These are phyloP conservation scores for Lucifuga dentata DNA, from an alignment of 2,113 vertebrate genomes.

Conservation along the genomic window DNA sequence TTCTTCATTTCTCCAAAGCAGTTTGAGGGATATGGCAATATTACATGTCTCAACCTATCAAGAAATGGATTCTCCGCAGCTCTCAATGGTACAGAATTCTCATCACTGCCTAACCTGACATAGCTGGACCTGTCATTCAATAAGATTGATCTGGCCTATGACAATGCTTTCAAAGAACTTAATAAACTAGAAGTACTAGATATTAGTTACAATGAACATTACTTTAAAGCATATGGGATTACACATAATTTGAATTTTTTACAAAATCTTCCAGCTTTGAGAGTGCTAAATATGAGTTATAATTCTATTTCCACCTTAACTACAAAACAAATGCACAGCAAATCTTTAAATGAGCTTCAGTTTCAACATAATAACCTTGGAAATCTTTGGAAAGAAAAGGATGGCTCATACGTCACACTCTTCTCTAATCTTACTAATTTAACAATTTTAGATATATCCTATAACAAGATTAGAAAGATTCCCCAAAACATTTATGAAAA, in stretches of 20 bases:
- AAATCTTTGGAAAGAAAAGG: conserved; percentile 77
- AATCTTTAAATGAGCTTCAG: conserved; percentile 80
- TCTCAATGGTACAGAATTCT: conserved; percentile 80
- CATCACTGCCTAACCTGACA: conserved; percentile 70
- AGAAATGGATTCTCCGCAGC: conserved; percentile 79
- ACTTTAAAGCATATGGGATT: conserved; percentile 83
- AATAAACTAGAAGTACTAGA: conserved; percentile 79
- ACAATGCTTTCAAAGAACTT: conserved; percentile 74
- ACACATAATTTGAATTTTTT: conserved; percentile 82
- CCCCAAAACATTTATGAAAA: conserved; percentile 58
- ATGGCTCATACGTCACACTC: conserved; percentile 65
- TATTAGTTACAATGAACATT: conserved; percentile 84
- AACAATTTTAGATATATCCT: conserved; percentile 81
- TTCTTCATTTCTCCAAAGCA: conserved; percentile 84
- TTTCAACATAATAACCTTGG: conserved; percentile 82
- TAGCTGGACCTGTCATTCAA: conserved; percentile 82
- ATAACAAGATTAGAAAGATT: conserved; percentile 74
- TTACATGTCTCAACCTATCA: conserved; percentile 87
- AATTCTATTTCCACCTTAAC: conserved; percentile 85
- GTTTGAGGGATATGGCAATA: conserved; percentile 77
- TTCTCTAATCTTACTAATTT: conserved; percentile 79
- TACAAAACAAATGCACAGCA: conserved; percentile 75
- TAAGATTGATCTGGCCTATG: conserved; percentile 78
- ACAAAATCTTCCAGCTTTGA: conserved; percentile 74
- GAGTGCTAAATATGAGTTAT: conserved; percentile 79